phyloP scores from a whole-genome alignment of 2,888 invertebrate genomes.

The Hypselothyrea guttata region DNA sequence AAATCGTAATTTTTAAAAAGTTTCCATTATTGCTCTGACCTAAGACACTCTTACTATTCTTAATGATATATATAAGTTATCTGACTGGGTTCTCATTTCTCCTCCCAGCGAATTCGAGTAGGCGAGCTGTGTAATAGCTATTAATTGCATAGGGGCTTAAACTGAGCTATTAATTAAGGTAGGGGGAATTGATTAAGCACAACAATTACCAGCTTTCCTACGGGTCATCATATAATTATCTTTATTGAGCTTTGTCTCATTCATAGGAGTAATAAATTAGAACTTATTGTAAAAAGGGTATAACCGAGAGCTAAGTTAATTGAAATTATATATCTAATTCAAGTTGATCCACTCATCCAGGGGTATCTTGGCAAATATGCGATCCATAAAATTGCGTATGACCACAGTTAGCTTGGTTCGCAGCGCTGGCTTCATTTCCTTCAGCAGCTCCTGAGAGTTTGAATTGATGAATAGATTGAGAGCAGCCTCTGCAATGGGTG shows the following conservation, averaged over 20 bases:
- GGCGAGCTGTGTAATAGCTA: conserved; percentile 18
- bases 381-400: conserved; percentile 89
- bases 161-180: background rate
- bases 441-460: conserved; percentile 91
- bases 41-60: conserved; percentile 21
- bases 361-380: conserved; percentile 89
- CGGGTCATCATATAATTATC: conserved; percentile 16
- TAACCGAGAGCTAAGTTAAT: conserved; percentile 2
- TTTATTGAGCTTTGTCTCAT: conserved; percentile 27
- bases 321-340: conserved; percentile 44
- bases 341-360: conserved; percentile 88
- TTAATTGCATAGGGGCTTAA: conserved; percentile 4
- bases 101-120: too few species aligned
- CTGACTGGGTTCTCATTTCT: too few species aligned
- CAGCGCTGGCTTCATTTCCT: conserved; percentile 93
- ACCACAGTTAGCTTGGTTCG: conserved; percentile 89
- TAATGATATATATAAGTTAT: conserved; percentile 50
- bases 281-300: conserved; percentile 32
- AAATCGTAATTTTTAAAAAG: too few species aligned
- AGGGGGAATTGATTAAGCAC: conserved; percentile 23
- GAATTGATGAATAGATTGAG: conserved; percentile 93
- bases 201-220: conserved; percentile 5
- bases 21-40: too few species aligned
- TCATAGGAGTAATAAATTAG: conserved; percentile 63
- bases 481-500: conserved; percentile 90